Base-by-base conservation (phyloP, 2,797 vertebrate species). In the Sibirionetta formosa region DNA sequence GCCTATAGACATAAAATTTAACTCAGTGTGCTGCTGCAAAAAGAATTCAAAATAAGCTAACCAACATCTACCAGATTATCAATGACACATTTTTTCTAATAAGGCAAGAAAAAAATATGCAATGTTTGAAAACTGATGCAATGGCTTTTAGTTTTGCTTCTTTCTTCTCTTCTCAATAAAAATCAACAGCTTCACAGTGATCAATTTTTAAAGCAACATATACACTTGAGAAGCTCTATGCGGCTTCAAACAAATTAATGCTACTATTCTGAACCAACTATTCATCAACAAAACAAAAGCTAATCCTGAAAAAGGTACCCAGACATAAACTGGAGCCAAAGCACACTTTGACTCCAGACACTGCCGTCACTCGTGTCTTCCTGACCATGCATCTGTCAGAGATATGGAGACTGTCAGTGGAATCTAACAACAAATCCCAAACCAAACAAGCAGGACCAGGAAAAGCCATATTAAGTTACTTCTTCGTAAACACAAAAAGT, bases 391-490 rank as follows among this genome's bases (percentile, higher is more conserved):
- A 96, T 98, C 94, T 64, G 75, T 66, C 95, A 85, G 83, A 63
- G 50, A 92, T 61, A 82, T 42, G 31, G 85, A 95, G 92, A 96
- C 96, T 73, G 84, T 48, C 79, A 23, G 58, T 53, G 94, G 63
- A 84, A 91, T 93, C 86, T 94, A 87, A 84, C 66, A 94, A 87
- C 88, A 96, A 98, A 96, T 80, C 93, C 93, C 96, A 94, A 97
- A 92, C 60, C 86, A 98, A 98, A 97, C 81, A 89, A 98, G 97
- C 50, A 98, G 96, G 96, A 76, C 93, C 86, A 96, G 94, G 96
- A 97, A 98, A 96, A 92, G 27, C 58, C 3, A 35, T 96, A 98
- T 97, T 70, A 91, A 88, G 83, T 98, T 98, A 97, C 98, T 94
- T 97, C 96, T 97, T 76, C 97, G 96, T 57, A 93, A 97, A 95